Base-by-base conservation (phyloP, 2,113 vertebrate genomes). In the Castor canadensis region DNA sequence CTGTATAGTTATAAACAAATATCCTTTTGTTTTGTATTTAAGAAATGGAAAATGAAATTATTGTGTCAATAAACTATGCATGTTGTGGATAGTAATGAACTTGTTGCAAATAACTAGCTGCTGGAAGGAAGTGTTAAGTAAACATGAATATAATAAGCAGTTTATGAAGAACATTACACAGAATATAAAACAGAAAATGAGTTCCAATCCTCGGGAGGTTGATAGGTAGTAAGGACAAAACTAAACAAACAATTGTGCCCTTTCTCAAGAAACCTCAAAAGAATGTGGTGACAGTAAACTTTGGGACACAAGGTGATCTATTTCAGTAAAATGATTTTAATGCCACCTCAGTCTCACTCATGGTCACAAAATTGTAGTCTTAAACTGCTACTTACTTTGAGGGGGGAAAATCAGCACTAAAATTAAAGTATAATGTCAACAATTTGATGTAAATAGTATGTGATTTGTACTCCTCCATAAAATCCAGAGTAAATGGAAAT, bases 401-500 rank as follows among this genome's bases (percentile, higher is more conserved):
- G 2, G 32, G 22, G 2, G 89, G 75, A 60, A 90, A 71, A 7
- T 9, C 22, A 82, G 30, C 24, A 4, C 77, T 89, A 92, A 90
- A 82, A 56, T 72, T 35, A 82, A 28, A 38, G 17, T 56, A 26
- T 69, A 69, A 71, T 64, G 52, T 17, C 45, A 60, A 56, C 20
- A 5, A 69, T n/a, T 95, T 66, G 30, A 8, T 77, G 58, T 76
- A 83, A 91, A 76, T 72, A 87, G 40, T 30, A 72, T 52, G 17
- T 77, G 45, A 67, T 35, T 76, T 91, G 17, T 88, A 35, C 3
- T 12, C 22, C 35, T 5, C 38, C 73, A 22, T 85, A 67, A 88
- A 89, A 92, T 71, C 72, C 26, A 91, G 30, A 91, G 43, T 16
- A 47, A 94, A 92, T 35, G 43, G 52, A 84, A 72, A 79, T 32